A percentile compares a stretch with the other conserved stretches of the same genome.
Conservation (phyloP, 92 coral and sea anemone genomes). For the Phenganax marumi region DNA sequence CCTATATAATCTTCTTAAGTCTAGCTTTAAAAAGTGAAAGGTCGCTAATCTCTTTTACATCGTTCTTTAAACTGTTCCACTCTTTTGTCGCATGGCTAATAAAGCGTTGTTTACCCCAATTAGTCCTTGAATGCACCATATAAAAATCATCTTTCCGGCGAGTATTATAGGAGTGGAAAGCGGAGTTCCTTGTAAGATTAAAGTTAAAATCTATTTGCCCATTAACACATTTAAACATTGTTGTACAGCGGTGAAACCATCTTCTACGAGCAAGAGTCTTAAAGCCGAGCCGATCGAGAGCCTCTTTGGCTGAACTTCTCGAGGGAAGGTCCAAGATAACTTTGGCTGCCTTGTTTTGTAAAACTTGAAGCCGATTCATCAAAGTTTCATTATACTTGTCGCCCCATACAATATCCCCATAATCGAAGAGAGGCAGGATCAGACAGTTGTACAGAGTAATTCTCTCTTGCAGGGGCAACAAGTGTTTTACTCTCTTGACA, state of each 20-base stretch:
- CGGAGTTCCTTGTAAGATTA: neutral
- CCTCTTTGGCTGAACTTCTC: conserved; percentile 24
- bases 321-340: conserved; percentile 20
- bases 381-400: conserved; percentile 19
- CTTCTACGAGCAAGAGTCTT: conserved; percentile 17
- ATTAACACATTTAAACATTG: conserved; percentile 7
- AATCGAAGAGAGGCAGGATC: conserved; percentile 31
- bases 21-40: too few species aligned
- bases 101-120: conserved; percentile 33
- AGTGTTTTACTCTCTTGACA: conserved; percentile 25
- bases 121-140: conserved; percentile 33
- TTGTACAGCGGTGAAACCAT: conserved; percentile 14
- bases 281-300: conserved; percentile 26
- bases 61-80: neutral
- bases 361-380: conserved; percentile 33
- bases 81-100: neutral
- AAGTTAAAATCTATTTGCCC: conserved; percentile 9
- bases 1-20: too few species aligned
- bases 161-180: neutral
- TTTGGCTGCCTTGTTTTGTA: conserved; percentile 44
- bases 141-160: conserved; percentile 25
- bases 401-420: conserved; percentile 27
- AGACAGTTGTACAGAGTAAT: conserved; percentile 33
- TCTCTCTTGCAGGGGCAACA: conserved; percentile 27
- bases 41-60: too few species aligned